Percentiles rank a stretch among this genome's conserved stretches.
phyloP scores from a whole-genome alignment of 2,888 invertebrate species.

The Andrena flavipes region DNA sequence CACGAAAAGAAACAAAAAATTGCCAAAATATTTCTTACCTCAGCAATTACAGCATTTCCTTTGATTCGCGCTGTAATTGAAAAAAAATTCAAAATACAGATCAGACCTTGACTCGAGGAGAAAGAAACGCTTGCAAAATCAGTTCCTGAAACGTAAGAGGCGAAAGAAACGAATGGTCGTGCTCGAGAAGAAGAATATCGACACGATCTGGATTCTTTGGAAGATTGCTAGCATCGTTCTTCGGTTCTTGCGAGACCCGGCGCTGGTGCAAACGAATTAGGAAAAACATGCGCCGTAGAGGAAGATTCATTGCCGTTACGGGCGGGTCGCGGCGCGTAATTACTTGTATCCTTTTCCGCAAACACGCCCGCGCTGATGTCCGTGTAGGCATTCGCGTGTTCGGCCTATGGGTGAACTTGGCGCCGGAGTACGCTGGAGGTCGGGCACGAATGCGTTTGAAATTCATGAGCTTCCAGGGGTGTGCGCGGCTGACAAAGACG shows the following conservation, averaged over 20 bases:
- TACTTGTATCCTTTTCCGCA: conserved; percentile 46
- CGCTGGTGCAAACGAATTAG: conserved; percentile 12
- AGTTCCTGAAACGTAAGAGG: not conserved
- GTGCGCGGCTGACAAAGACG: conserved; percentile 42
- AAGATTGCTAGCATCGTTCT: not conserved
- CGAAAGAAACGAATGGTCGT: not conserved
- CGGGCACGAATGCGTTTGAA: conserved; percentile 66
- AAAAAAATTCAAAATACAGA: not conserved
- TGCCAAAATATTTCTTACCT: not conserved
- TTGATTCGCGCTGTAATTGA: not conserved
- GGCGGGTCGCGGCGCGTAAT: conserved; percentile 35
- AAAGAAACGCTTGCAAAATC: not conserved
- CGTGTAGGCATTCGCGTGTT: conserved; percentile 10
- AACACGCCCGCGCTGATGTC: conserved; percentile 10
- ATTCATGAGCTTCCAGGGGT: conserved; percentile 72
- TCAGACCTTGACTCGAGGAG: not conserved
- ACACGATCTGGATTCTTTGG: not conserved
- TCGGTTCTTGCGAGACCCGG: not conserved
- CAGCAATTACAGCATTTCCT: not conserved
- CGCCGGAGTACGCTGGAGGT: conserved; percentile 30
- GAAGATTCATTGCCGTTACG: conserved; percentile 27
- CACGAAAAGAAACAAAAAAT: not conserved
- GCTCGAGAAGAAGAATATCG: conserved; percentile 17
- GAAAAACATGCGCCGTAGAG: not conserved
- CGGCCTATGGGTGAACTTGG: conserved; percentile 44